These are phyloP conservation scores for Nematopogon swammerdamellus DNA, from an alignment of 2,888 invertebrate genomes.

Conservation along the genomic window DNA sequence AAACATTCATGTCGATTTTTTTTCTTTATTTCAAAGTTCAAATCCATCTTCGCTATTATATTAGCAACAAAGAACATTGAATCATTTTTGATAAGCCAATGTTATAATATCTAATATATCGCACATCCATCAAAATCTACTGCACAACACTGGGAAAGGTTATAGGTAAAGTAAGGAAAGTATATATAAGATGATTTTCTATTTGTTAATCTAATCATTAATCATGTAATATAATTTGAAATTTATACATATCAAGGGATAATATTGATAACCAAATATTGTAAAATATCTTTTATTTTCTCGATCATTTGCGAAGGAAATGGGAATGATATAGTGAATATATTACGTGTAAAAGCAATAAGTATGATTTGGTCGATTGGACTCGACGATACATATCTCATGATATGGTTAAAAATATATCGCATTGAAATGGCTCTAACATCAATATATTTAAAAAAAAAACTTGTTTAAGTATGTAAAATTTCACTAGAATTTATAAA, in stretches of 20 bases:
- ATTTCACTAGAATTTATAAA: no score
- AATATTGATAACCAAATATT: conserved; percentile 10
- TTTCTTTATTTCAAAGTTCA: no score
- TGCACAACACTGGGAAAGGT: no score
- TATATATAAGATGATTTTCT: no score
- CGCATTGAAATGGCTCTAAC: conserved; percentile 20
- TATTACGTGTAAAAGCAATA: conserved; percentile 57
- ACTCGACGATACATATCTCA: conserved; percentile 27
- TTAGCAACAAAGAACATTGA: no score
- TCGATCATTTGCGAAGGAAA: conserved; percentile 45
- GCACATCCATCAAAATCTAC: no score
- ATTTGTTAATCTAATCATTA: background rate
- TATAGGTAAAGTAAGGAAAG: no score
- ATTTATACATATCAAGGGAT: conserved; percentile 19
- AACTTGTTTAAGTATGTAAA: no score
- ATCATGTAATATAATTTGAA: background rate
- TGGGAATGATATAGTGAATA: conserved; percentile 26
- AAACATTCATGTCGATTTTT: no score
- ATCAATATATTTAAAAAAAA: conserved; percentile 15
- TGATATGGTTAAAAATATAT: conserved; percentile 17
- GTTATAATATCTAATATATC: no score
- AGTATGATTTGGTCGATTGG: conserved; percentile 38
- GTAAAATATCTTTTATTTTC: conserved; percentile 10
- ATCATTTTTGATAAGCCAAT: no score
- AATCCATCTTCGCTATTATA: no score